Base-by-base conservation (phyloP, 2,113 vertebrate genomes). In the Agelaius phoeniceus region DNA sequence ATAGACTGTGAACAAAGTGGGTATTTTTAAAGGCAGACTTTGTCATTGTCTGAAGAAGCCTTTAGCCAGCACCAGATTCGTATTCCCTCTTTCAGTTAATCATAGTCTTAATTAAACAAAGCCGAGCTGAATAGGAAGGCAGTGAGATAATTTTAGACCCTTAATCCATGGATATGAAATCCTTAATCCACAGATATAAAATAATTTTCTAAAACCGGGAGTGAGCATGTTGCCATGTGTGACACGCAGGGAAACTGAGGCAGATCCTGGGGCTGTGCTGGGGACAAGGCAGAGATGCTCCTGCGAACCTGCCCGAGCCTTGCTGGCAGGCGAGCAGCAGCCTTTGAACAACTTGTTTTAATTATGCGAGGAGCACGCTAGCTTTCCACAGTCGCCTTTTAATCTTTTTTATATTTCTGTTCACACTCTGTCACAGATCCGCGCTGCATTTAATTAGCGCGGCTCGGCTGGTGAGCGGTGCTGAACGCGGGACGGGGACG, bases 321-420 rank as follows among this genome's bases (percentile, higher is more conserved):
- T 2, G 59, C 79, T 37, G 27, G 72, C 88, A 30, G 71, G 55
- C 72, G 63, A 84, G 90, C 89, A 96, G 89, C 84, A 94, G 94
- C 68, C 80, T 91, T 71, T 68, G 91, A 78, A 71, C 85, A 71
- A 90, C 75, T 97, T 92, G 94, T 90, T 97, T 81, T 78, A 92
- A 96, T 90, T 94, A 96, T 30, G 84, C 43, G 80, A 96, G 85
- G 93, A 95, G 91, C 89, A 94, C 22, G 76, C 96, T 90, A 87
- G 95, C 93, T 95, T 93, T 96, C 94, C 94, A 67, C 96, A 92
- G 92, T 48, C 72, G 1, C 86, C 83, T 89, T 92, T 87, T 77
- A 92, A 95, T 93, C 51, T 92, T 61, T 90, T 95, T 95, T 92
- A 81, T 94, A 69, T 86, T 92, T 94, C 81, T 97, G 94, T 97